Evolutionary conservation across 2,797 vertebrate species (phyloP), one percentile per base, ranked within the genome.

Genomic region (Eospalax fontanierii): DNA sequence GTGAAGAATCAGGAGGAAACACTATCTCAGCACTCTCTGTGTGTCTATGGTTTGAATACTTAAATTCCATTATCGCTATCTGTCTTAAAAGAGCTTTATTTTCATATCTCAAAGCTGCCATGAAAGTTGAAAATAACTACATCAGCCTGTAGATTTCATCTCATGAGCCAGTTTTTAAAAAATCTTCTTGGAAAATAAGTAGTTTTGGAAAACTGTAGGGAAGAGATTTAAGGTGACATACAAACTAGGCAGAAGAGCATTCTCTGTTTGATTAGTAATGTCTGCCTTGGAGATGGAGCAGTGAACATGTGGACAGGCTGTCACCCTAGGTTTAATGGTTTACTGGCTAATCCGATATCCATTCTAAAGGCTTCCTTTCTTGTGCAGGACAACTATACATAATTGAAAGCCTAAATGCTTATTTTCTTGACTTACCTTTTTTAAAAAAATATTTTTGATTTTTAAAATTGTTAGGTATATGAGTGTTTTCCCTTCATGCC

Each of bases 61-160:
- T 79, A 87, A 93, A 24, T 33, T 81, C 76, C n/a, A 59, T 78
- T 74, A n/a, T 33, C 43, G 21, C 12, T 70, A 65, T 90, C 24
- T 89, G 68, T 80, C 35, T 79, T 59, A 74, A 82, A 71, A 87
- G 28, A 87, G 14, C n/a, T 75, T 79, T 82, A 10, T 66, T 74
- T 40, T 80, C 40, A 70, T 33, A 84, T 26, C n/a, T 74, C 73
- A 74, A 46, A 90, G 46, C 79, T 66, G 40, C 28, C 2, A 2
- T 84, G 59, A 84, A 88, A n/a, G 19, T 59, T 40, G 6, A 79
- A 93, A 93, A 61, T 54, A 90, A 70, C 21, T 33, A 5, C 24
- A 61, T 76, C 35, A 87, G 79, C 24, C 83, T 88, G n/a, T 30
- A 66, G 38, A 38, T 28, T 80, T 74, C 15, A 22, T 70, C n/a